Evolutionary conservation across 2,888 invertebrate species (phyloP).

Genomic region (Thecocarcelia acutangulata): DNA sequence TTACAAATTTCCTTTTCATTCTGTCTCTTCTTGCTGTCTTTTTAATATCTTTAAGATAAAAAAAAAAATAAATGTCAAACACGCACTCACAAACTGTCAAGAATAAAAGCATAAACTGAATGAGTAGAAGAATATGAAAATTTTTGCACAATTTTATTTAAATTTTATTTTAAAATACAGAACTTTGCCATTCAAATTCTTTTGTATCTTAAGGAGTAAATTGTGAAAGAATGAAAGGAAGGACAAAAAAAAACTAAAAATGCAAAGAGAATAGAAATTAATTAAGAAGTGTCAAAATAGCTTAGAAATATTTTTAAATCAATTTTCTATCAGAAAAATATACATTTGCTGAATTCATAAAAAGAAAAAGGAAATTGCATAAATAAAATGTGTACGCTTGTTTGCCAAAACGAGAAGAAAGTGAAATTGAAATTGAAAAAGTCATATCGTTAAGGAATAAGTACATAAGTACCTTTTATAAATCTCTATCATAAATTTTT

Average conservation of each 20-base stretch:
- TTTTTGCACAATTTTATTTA: conserved; percentile 46
- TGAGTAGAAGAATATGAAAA: background rate
- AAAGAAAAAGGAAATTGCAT: background rate
- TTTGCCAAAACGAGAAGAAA: too few relatives aligned
- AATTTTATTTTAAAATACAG: conserved; percentile 39
- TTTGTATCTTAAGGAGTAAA: conserved; percentile 18
- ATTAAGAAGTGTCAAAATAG: conserved; percentile 69
- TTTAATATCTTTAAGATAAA: conserved; percentile 26
- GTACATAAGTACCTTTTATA: too few relatives aligned
- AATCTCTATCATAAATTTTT: too few relatives aligned
- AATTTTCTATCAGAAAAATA: conserved; percentile 31
- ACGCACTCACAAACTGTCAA: background rate
- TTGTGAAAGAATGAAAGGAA: conserved; percentile 9
- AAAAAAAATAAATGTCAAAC: background rate
- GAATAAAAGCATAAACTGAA: conserved; percentile 9
- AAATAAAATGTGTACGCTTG: too few relatives aligned
- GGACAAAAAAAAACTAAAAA: background rate
- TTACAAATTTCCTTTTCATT: conserved; percentile 61
- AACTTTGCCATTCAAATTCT: conserved; percentile 16
- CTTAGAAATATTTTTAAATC: conserved; percentile 64
- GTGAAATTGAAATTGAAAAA: too few relatives aligned
- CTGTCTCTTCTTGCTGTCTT: background rate
- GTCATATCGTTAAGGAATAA: too few relatives aligned
- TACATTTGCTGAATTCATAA: background rate
- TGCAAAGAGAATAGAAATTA: conserved; percentile 56